These are phyloP conservation scores for Acanthosepion pharaonis DNA, from an alignment of 2,888 invertebrate species.

Conservation along the genomic window DNA sequence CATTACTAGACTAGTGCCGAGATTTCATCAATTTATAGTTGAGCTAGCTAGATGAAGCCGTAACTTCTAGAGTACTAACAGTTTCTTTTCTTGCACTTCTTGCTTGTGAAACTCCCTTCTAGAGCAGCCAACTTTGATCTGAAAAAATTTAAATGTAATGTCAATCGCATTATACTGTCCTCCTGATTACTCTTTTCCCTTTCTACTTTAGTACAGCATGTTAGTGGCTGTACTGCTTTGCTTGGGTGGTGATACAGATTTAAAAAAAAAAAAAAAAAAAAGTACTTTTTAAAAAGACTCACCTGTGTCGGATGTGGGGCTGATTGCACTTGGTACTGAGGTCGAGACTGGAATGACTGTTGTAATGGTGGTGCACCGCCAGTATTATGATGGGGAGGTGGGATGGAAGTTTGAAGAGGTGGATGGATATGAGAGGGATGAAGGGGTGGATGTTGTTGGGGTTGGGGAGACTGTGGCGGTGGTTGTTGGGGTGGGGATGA, in stretches of 20 bases:
- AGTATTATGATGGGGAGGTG: conserved; percentile 1
- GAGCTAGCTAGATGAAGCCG: too few species aligned
- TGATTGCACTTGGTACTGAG: conserved; percentile 41
- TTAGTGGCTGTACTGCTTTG: too few species aligned
- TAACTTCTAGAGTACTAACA: too few species aligned
- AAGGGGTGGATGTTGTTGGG: conserved; percentile 35
- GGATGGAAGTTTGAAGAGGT: not conserved
- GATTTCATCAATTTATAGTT: too few species aligned
- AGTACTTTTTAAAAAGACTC: not conserved
- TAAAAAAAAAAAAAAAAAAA: not conserved
- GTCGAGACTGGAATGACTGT: conserved; percentile 34
- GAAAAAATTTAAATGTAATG: too few species aligned
- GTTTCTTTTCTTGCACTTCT: too few species aligned
- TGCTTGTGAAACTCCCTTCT: too few species aligned
- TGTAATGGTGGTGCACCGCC: not conserved
- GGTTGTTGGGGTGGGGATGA: conserved; percentile 45
- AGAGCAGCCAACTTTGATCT: too few species aligned
- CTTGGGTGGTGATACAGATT: not conserved
- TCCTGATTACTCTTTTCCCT: too few species aligned
- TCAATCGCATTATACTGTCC: too few species aligned
- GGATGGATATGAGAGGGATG: conserved; percentile 39
- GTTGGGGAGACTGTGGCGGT: conserved; percentile 40
- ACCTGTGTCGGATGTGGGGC: not conserved
- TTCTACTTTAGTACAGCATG: too few species aligned
- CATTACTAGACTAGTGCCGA: too few species aligned